Evolutionary conservation across 2,888 invertebrate species (phyloP), one percentile per base, ranked within the genome.

Genomic region (Drosophila phalerata): DNA sequence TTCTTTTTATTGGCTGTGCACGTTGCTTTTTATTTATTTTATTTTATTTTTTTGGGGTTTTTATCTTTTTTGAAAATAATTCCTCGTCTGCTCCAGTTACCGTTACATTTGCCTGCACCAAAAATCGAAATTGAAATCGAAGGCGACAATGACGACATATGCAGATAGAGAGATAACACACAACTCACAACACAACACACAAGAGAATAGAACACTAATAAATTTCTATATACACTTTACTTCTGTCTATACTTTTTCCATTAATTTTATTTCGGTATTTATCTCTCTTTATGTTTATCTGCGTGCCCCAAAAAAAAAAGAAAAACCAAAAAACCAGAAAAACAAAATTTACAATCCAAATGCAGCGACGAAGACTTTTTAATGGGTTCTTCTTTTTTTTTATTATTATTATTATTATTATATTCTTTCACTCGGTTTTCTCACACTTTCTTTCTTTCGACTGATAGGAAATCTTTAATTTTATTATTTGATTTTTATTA

Each of bases 201-300:
- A 30, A 30, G 8, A 30, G 28, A 22, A 38, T 37, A 52, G 52
- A 30, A 71, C 74, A 64, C 58, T 61, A 69, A 74, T 81, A 64
- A 79, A 79, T 61, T 73, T 58, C 63, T 58, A 66, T 60, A 60
- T 61, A 47, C 51, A 55, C 49, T 75, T 38, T 49, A n/a, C 47
- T 34, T 70, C 51, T 72, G 78, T 76, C 71, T 83, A 79, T 78
- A 70, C 88, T 74, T 87, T 81, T 85, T 77, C 84, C 84, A 84
- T 84, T 84, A 85, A 84, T 84, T 85, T 81, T 84, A 84, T 84
- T 84, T 84, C 80, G 75, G 88, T 87, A 84, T 84, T 87, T 84
- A 87, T 84, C 86, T 88, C 75, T 82, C 80, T 84, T 72, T 80
- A 65, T 80, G 85, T 84, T 84, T 84, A 84, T 84, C 84, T 88